These are phyloP conservation scores for Misgurnus anguillicaudatus DNA, from an alignment of 2,113 vertebrate species.

Conservation along the genomic window DNA sequence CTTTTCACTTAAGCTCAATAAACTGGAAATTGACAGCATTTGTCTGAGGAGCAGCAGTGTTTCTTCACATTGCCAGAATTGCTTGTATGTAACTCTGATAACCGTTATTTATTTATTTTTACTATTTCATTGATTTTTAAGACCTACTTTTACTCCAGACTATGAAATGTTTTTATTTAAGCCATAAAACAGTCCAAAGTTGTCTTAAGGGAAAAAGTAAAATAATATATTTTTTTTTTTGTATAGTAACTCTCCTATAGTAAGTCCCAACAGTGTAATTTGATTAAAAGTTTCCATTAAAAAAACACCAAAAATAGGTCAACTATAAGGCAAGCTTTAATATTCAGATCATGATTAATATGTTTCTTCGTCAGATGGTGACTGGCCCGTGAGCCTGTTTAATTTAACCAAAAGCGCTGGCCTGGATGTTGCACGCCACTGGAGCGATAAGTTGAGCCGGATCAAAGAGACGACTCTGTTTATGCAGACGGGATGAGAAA, in stretches of 20 bases:
- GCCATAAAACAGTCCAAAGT: not conserved
- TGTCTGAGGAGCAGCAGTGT: slow-evolving; percentile 13
- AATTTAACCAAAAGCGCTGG: not conserved
- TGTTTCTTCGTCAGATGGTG: slow-evolving; percentile 11
- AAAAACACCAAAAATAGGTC: not conserved
- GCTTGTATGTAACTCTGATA: slow-evolving; percentile 22
- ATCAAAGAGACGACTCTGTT: slow-evolving; percentile 9
- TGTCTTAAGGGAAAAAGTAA: not conserved
- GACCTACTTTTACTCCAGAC: not conserved
- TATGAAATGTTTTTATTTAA: not conserved
- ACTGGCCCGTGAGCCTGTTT: slow-evolving; percentile 23
- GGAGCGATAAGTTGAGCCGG: slow-evolving; percentile 3
- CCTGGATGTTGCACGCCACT: not conserved
- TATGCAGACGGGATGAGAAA: slow-evolving; percentile 20
- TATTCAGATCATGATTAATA: slow-evolving; percentile 15
- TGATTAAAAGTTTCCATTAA: slow-evolving; percentile 17
- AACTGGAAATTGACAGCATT: slow-evolving; percentile 29
- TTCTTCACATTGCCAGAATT: slow-evolving; percentile 19
- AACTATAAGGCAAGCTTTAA: not conserved
- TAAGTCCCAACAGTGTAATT: slow-evolving; percentile 15
- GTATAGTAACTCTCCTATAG: too few species aligned
- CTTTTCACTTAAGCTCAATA: slow-evolving; percentile 37
- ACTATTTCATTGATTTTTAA: slow-evolving; percentile 19
- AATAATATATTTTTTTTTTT: too few species aligned
- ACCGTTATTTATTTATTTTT: slow-evolving; percentile 14